Conservation (phyloP, 2,797 vertebrate species). For the Apogon talboti region DNA sequence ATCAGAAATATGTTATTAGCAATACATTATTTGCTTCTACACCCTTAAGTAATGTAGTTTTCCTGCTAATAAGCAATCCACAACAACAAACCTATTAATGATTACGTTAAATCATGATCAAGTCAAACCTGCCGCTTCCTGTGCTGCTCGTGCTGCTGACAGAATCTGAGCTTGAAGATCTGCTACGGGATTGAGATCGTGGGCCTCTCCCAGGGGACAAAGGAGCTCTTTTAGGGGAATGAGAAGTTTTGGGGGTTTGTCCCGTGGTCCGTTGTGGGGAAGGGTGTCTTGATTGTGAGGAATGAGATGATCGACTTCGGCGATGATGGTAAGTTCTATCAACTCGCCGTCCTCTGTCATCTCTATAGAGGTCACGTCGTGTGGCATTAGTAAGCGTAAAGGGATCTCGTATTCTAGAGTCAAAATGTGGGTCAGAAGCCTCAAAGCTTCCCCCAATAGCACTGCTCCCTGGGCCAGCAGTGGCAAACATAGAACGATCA, state of each 20-base stretch:
- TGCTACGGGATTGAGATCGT: constrained; percentile 90
- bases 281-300: constrained; percentile 97
- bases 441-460: constrained; percentile 89
- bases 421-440: constrained; percentile 94
- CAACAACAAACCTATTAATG: not conserved
- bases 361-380: constrained; percentile 96
- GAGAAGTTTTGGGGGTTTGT: constrained; percentile 90
- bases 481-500: constrained; percentile 86
- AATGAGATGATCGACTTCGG: constrained; percentile 96
- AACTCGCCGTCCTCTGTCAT: constrained; percentile 93
- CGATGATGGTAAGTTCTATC: constrained; percentile 97
- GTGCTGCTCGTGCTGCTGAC: constrained; percentile 98
- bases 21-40: not conserved
- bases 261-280: constrained; percentile 94
- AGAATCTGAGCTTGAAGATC: constrained; percentile 97
- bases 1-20: constrained; percentile 9
- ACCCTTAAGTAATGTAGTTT: no score
- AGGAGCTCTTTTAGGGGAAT: constrained; percentile 90
- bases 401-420: constrained; percentile 93
- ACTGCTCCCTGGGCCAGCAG: constrained; percentile 78
- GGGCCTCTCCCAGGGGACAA: constrained; percentile 83
- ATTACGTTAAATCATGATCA: not conserved
- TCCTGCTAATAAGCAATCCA: not conserved
- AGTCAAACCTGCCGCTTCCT: constrained; percentile 94
- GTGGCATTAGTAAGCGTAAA: constrained; percentile 94